Evolutionary conservation across 2,888 invertebrate species (phyloP), one percentile per base, ranked within the genome.

Genomic region (Beris morrisii): DNA sequence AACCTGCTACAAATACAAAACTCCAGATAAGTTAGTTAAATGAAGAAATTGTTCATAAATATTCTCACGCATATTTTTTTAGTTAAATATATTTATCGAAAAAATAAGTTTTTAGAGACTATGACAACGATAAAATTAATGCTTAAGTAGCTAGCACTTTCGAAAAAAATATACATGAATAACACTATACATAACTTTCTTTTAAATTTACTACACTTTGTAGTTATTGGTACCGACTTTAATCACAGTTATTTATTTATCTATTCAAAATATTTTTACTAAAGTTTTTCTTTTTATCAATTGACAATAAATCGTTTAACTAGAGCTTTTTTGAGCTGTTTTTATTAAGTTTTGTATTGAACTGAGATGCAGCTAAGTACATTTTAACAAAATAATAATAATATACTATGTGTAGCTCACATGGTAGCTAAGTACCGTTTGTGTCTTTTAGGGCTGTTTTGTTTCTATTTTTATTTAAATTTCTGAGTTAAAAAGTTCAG

Each of bases 221-320:
- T 43, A 52, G n/a, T 64, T 64, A 64, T 67, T 67, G 67, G 67
- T 67, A 64, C 67, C 64, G 54, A 67, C 46, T 67, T 59, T 56
- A 67, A 67, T 67, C 67, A 67, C 67, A 67, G 67, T 67, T 63
- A 64, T 58, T 57, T 56, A 15, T 56, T 15, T 43, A 43, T 9
- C 13, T 56, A 44, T 56, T 48, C 48, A 48, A 48, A 48, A 56
- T 15, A 58, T 44, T 32, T 56, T 13, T 31, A 12, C 13, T 54
- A 32, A 54, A 31, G 13, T 54, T 31, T 30, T 31, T 54, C 30
- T 54, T 54, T 54, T 54, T 54, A 4, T 28, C 30, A n/a, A 48
- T 13, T 15, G 15, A 48, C n/a, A 48, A 4, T 13, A 48, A 48
- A 48, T 13, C 6, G 48, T 13, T 13, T 13, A 48, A 48, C n/a